A percentile compares a stretch with the other conserved stretches of the same genome.
phyloP scores from a whole-genome alignment of 2,113 vertebrate species.

The Rostratula benghalensis region DNA sequence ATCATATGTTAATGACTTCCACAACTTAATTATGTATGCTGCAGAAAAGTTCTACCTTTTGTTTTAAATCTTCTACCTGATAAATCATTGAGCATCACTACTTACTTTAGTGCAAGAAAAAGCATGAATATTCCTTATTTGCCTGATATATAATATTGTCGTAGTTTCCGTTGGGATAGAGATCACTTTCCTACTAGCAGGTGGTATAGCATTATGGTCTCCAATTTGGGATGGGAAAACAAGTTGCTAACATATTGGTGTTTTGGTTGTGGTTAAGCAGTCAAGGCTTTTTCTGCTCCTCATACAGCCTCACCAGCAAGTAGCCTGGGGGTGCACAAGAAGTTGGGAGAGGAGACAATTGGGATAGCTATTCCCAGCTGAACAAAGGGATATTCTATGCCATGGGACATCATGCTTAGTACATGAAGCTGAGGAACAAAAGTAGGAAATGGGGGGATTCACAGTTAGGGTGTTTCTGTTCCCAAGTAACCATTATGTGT shows the following conservation, averaged over 20 bases:
- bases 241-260: not conserved
- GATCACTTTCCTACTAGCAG: not conserved
- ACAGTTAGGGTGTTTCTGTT: not conserved
- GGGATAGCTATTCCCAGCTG: not conserved
- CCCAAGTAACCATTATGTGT: not conserved
- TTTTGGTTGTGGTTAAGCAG: not conserved
- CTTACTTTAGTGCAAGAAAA: not conserved
- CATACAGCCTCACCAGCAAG: not conserved
- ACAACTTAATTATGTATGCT: not conserved
- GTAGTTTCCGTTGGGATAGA: not conserved
- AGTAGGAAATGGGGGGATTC: not conserved
- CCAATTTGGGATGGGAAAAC: not conserved
- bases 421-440: not conserved
- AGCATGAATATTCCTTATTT: not conserved
- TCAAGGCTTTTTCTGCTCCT: not conserved
- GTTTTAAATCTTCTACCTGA: not conserved
- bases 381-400: not conserved
- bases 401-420: not conserved
- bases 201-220: not conserved
- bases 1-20: not conserved
- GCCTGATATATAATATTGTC: not conserved
- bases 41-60: not conserved
- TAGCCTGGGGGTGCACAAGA: not conserved
- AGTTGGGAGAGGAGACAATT: not conserved
- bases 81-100: not conserved